Base-by-base conservation (phyloP, 2,113 vertebrate species). In the Mirza zaza region DNA sequence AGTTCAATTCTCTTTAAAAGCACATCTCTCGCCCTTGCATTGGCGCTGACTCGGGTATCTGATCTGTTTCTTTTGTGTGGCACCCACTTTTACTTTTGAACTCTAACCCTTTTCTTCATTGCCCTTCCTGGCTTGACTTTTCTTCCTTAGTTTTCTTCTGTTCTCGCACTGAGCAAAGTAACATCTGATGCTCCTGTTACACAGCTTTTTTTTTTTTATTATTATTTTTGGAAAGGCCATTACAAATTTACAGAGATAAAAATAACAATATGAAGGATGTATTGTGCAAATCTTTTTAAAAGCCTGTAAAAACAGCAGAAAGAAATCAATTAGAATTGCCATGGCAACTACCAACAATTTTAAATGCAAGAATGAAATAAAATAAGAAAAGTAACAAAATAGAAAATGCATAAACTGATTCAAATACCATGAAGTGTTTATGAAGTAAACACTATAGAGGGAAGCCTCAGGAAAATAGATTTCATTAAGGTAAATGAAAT, bases 261-360 rank as follows among this genome's bases (percentile, higher is more conserved):
- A 97, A 98, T 98, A 97, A 95, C 86, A 89, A 93, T 96, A 98
- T 97, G 96, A 98, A 98, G 93, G 93, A 94, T 87, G 97, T 96
- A 97, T 98, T 96, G 97, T 98, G 96, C 90, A 98, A 98, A 97
- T 97, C 98, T 98, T 97, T 95, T 97, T 85, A 96, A 98, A 98
- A 98, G 93, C 91, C 97, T 98, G 75, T 65, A 98, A 97, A 98
- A 98, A 96, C 92, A 98, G 98, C 94, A 96, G 97, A 98, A 98
- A 98, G 80, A 98, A 98, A 98, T 98, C 95, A 98, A 98, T 96
- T 98, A 98, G 92, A 98, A 98, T 98, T 96, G 20, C 98, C 97
- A 98, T 98, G 96, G 98, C 79, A 98, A 99, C 98, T 95, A 96
- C 97, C 87, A 98, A 98, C 98, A 98, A 91, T 97, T 96, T 97